phyloP scores from a whole-genome alignment of 2,888 invertebrate genomes.

The Minunthozetes semirufus region DNA sequence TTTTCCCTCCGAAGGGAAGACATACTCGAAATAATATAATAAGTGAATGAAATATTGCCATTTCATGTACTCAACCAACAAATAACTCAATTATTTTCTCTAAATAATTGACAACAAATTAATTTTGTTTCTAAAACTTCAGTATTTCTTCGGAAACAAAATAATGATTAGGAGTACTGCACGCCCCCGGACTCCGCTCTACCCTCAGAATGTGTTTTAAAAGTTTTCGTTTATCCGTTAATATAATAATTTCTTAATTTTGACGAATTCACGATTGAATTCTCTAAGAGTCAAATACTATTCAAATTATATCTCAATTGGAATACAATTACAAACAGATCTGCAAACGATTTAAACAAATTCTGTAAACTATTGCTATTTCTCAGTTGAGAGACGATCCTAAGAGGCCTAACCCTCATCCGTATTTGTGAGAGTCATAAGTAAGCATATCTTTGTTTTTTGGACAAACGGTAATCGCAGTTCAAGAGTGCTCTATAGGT shows the following conservation, averaged over 20 bases:
- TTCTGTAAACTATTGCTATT: background rate
- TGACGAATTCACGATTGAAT: background rate
- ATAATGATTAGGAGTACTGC: background rate
- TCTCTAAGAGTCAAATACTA: background rate
- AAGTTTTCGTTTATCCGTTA: background rate
- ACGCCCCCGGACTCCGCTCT: background rate
- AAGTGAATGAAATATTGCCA: constrained; percentile 2
- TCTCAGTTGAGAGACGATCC: background rate
- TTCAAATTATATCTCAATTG: background rate
- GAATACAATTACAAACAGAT: background rate
- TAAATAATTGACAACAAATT: constrained; percentile 26
- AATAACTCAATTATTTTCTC: constrained; percentile 1
- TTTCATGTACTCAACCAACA: background rate
- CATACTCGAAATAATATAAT: background rate
- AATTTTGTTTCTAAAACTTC: background rate
- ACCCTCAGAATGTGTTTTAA: background rate
- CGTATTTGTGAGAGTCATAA: background rate
- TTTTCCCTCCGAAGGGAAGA: no score
- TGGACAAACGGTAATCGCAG: constrained; percentile 8
- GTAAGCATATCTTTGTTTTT: constrained; percentile 18
- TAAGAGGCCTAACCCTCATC: background rate
- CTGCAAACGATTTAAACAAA: background rate
- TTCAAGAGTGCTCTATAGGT: constrained; percentile 18
- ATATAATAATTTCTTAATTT: background rate
- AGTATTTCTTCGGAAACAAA: background rate